Percentiles rank a stretch among this genome's conserved stretches.
Evolutionary conservation across 2,113 vertebrate genomes (phyloP).

Genomic region (Ammospiza caudacuta): DNA sequence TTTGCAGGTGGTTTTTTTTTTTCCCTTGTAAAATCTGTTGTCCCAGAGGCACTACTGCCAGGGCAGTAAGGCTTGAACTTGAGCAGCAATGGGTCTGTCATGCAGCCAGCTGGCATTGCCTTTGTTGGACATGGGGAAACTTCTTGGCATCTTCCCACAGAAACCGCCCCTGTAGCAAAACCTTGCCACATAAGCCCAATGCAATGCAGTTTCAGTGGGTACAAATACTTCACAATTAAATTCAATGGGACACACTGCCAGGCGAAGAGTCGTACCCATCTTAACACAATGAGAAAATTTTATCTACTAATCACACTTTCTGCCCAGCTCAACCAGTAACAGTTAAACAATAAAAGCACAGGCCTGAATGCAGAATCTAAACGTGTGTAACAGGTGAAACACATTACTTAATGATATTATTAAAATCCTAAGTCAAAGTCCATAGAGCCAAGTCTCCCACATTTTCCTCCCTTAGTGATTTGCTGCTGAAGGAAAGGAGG

Average conservation of each 20-base stretch:
- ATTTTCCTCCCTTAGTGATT: background rate
- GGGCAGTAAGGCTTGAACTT: background rate
- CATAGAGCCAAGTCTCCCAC: background rate
- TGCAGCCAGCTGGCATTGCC: background rate
- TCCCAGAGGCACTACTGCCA: background rate
- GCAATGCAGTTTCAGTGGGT: background rate
- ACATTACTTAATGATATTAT: background rate
- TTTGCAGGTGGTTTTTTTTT: background rate
- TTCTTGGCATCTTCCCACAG: background rate
- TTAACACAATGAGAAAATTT: slow-evolving; percentile 13
- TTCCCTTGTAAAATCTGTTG: background rate
- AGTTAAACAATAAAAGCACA: background rate
- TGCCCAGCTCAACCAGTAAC: background rate
- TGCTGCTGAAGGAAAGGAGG: background rate
- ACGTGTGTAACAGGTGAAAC: background rate
- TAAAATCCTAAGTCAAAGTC: background rate
- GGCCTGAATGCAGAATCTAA: background rate
- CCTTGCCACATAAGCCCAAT: background rate
- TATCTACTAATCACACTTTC: background rate
- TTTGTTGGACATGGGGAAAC: background rate
- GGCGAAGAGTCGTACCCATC: background rate
- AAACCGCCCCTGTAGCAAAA: background rate
- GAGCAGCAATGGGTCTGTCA: background rate
- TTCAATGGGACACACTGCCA: background rate
- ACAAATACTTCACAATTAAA: background rate